phyloP scores from a whole-genome alignment of 2,888 invertebrate species.

The Galeruca laticollis region DNA sequence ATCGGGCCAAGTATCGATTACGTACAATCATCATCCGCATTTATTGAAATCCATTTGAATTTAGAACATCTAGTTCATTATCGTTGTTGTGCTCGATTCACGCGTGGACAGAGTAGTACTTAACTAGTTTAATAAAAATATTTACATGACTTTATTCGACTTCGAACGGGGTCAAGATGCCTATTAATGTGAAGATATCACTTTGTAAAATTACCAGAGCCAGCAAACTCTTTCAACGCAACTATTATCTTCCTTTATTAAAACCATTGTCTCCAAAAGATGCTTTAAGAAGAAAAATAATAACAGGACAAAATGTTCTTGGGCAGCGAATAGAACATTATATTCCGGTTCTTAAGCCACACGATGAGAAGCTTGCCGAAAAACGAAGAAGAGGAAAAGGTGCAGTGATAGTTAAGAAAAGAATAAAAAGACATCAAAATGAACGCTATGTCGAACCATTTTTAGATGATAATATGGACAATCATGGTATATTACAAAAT shows the following conservation, averaged over 20 bases:
- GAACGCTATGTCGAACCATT: conserved; percentile 62
- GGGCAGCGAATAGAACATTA: conserved; percentile 73
- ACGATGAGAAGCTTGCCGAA: conserved; percentile 59
- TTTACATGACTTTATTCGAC: conserved; percentile 37
- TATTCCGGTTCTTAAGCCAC: conserved; percentile 77
- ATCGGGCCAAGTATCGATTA: conserved; percentile 56
- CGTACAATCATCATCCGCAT: conserved; percentile 48
- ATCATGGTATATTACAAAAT: conserved; percentile 54
- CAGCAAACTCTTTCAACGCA: conserved; percentile 82
- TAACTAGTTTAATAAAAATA: conserved; percentile 42
- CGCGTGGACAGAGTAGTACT: conserved; percentile 51
- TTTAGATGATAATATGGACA: conserved; percentile 62
- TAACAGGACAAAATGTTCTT: conserved; percentile 80
- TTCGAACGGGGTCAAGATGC: conserved; percentile 53
- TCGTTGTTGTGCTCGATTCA: conserved; percentile 52
- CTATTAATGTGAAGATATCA: conserved; percentile 64
- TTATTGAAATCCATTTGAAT: conserved; percentile 53
- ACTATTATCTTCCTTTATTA: conserved; percentile 84
- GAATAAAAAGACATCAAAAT: conserved; percentile 57
- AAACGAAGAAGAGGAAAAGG: conserved; percentile 60
- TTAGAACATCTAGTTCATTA: conserved; percentile 59
- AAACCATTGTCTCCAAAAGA: conserved; percentile 86
- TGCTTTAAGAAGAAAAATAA: conserved; percentile 82
- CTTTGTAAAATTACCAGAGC: conserved; percentile 86
- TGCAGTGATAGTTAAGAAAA: conserved; percentile 62